Conservation (phyloP, 2,797 vertebrate species). For the Amphiprion clarkii region DNA sequence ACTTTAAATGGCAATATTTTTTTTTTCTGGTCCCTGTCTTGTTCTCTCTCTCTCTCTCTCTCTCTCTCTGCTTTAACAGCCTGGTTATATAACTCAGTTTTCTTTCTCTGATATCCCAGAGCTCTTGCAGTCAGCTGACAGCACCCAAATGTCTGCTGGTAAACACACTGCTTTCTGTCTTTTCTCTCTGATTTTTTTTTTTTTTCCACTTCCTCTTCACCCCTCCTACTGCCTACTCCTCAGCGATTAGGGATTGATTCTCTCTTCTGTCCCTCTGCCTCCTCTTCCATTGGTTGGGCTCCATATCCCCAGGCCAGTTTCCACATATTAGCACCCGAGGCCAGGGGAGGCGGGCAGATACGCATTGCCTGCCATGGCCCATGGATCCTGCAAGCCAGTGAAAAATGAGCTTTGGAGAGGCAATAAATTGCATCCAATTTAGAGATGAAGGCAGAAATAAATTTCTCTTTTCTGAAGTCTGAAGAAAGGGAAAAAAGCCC, state of each 20-base stretch:
- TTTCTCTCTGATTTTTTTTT: conserved; percentile 55
- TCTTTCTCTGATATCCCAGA: conserved; percentile 78
- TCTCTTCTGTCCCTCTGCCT: conserved; percentile 80
- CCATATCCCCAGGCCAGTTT: conserved; percentile 85
- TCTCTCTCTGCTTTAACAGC: conserved; percentile 71
- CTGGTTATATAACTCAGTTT: conserved; percentile 83
- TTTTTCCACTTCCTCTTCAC: conserved; percentile 54
- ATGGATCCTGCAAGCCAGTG: conserved; percentile 85
- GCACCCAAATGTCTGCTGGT: conserved; percentile 81
- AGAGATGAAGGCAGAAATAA: conserved; percentile 91
- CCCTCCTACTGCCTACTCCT: conserved; percentile 70
- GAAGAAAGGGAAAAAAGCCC: conserved; percentile 81
- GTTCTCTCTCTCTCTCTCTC: conserved; percentile 59
- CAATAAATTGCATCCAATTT: conserved; percentile 93
- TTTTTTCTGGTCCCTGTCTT: conserved; percentile 52
- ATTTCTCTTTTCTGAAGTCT: conserved; percentile 89
- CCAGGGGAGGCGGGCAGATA: conserved; percentile 86
- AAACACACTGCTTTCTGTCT: conserved; percentile 79
- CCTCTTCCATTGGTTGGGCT: conserved; percentile 83
- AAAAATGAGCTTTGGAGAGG: conserved; percentile 91
- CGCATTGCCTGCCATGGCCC: conserved; percentile 85
- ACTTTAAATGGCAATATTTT: conserved; percentile 68
- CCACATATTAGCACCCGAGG: conserved; percentile 88
- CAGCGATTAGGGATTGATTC: conserved; percentile 86
- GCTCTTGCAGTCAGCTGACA: conserved; percentile 83